Percentiles rank a stretch among this genome's conserved stretches.
Evolutionary conservation across 1,140 invertebrate species (phyloP).

Genomic region (Euglossa dilemma): DNA sequence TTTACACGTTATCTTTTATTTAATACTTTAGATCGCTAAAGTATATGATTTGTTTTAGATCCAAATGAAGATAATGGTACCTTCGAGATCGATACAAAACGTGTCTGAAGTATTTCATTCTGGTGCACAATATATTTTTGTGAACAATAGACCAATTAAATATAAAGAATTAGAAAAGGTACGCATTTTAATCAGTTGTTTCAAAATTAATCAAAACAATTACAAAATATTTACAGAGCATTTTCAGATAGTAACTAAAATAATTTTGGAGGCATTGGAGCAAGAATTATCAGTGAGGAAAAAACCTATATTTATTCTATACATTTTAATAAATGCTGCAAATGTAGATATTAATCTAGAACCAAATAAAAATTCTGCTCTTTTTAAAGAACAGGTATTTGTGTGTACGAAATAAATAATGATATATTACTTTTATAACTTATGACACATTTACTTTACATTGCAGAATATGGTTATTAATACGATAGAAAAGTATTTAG

Average conservation of each 20-base stretch:
- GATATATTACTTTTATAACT: background rate
- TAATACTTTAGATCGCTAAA: constrained; percentile 13
- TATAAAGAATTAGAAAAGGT: constrained; percentile 85
- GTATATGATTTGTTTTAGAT: constrained; percentile 66
- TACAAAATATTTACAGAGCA: background rate
- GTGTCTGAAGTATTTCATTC: constrained; percentile 71
- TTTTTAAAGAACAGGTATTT: constrained; percentile 82
- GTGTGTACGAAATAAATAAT: background rate
- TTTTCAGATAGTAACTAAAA: constrained; percentile 78
- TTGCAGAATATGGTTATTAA: constrained; percentile 65
- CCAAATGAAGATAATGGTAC: constrained; percentile 81
- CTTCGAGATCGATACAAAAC: constrained; percentile 78
- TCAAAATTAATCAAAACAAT: background rate
- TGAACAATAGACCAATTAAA: constrained; percentile 85
- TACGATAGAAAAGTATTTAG: constrained; percentile 65
- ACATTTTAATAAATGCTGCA: constrained; percentile 80
- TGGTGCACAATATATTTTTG: constrained; percentile 78
- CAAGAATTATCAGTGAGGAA: constrained; percentile 72
- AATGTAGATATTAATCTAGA: constrained; percentile 86
- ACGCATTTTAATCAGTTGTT: background rate
- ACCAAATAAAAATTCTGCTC: constrained; percentile 85
- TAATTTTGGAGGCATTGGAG: constrained; percentile 69
- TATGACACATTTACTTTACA: background rate
- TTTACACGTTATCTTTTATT: constrained; percentile 38
- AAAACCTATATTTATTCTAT: constrained; percentile 80